Base-by-base conservation (phyloP, 2,797 vertebrate species). In the Sebastes nivosus region DNA sequence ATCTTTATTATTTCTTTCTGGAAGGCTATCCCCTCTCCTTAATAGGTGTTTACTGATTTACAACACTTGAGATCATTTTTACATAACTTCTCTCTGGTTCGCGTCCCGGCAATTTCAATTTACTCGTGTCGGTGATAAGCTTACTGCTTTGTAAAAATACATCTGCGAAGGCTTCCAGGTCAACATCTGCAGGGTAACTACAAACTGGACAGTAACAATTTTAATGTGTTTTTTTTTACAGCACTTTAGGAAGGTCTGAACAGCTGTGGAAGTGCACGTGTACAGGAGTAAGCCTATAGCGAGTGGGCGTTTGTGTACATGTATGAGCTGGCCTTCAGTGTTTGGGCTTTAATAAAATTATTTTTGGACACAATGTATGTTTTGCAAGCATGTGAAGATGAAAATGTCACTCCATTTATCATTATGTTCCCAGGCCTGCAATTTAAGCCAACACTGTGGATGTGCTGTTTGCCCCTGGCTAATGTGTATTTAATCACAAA, bases 111-210 rank as follows among this genome's bases (percentile, higher is more conserved):
- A 2, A 16, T 70, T 63, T 72, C 5, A 59, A 20, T 67, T n/a
- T 8, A 59, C 69, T 65, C 3, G 64, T 77, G 76, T 67, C 12
- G 36, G 63, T 16, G 13, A 59, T 24, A 55, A 52, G 27, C 24
- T 72, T 20, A 16, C 61, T 10, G 59, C 24, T 78, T 81, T 80
- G 65, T 88, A 83, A 92, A 89, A 79, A 67, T 42, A 81, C 78
- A 84, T 85, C 32, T 79, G 86, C 10, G 5, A 20, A 29, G 30
- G 74, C 74, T 80, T 83, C 60, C 67, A 80, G 75, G 86, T 89
- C 82, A 81, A 81, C 84, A 89, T 76, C 86, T 91, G 90, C 67
- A 71, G 71, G 69, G 67, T 58, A 82, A 76, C 60, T 60, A 70
- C 61, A 80, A 20, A 64, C 68, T 71, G 46, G 84, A 86, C 80